These are phyloP conservation scores for Scaptodrosophila lebanonensis DNA, from an alignment of 1,140 invertebrate genomes.

Conservation along the genomic window DNA sequence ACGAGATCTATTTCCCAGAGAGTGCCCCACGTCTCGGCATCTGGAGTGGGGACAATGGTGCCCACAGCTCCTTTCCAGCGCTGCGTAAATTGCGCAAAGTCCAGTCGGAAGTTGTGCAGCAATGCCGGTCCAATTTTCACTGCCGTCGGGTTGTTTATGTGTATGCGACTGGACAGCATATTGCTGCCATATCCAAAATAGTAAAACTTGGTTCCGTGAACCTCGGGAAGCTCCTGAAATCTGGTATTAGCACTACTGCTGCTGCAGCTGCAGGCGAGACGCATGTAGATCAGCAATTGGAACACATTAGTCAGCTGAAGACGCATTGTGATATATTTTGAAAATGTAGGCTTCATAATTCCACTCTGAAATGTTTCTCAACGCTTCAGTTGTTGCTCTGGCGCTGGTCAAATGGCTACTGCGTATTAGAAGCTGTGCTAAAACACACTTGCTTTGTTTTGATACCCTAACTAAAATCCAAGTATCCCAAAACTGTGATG, in stretches of 20 bases:
- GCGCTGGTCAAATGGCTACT: slow-evolving; percentile 17
- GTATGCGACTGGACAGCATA: slow-evolving; percentile 57
- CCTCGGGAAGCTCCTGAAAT: slow-evolving; percentile 29
- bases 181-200: slow-evolving; percentile 73
- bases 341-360: too few relatives aligned
- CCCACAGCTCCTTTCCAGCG: slow-evolving; percentile 57
- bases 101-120: slow-evolving; percentile 47
- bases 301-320: not conserved
- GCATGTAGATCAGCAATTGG: not conserved
- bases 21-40: slow-evolving; percentile 42
- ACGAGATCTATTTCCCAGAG: slow-evolving; percentile 60
- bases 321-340: slow-evolving; percentile 7
- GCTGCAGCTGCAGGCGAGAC: too few relatives aligned
- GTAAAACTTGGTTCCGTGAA: slow-evolving; percentile 45
- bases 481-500: too few relatives aligned
- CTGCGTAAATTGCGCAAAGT: slow-evolving; percentile 30
- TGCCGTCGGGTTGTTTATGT: slow-evolving; percentile 53
- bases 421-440: not conserved
- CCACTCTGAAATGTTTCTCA: not conserved
- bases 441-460: too few relatives aligned
- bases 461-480: not conserved
- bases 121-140: slow-evolving; percentile 27
- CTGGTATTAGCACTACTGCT: not conserved
- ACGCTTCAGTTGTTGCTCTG: not conserved
- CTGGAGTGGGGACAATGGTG: slow-evolving; percentile 55